These are phyloP conservation scores for Horisme vitalbata DNA, from an alignment of 2,888 invertebrate genomes.

Conservation along the genomic window DNA sequence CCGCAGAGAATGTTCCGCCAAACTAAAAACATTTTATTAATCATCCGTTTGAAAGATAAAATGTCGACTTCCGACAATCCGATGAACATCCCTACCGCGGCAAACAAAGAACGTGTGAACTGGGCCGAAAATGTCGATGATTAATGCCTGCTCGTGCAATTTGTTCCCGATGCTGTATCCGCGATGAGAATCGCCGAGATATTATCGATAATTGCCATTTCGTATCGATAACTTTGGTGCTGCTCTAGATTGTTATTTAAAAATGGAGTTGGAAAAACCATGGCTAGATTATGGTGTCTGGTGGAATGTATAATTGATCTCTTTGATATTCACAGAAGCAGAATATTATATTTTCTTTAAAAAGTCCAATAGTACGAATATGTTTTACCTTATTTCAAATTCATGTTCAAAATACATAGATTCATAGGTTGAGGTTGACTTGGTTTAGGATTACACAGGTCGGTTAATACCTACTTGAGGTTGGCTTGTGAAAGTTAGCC, in stretches of 20 bases:
- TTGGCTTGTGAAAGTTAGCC: no score
- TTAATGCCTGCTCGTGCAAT: slow-evolving; percentile 30
- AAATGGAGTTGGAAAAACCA: slow-evolving; percentile 7
- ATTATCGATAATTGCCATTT: slow-evolving; percentile 21
- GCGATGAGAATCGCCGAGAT: slow-evolving; percentile 11
- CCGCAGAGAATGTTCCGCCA: no score
- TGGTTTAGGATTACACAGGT: no score
- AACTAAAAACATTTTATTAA: neutral
- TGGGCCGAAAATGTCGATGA: slow-evolving; percentile 32
- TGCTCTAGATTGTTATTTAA: slow-evolving; percentile 8
- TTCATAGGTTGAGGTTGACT: no score
- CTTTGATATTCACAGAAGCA: neutral
- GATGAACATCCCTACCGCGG: slow-evolving; percentile 18
- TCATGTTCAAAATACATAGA: no score
- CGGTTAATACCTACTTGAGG: no score
- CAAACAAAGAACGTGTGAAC: slow-evolving; percentile 34
- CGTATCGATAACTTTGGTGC: slow-evolving; percentile 11
- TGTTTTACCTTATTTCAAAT: no score
- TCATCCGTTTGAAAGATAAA: neutral
- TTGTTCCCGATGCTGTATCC: slow-evolving; percentile 23
- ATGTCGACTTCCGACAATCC: slow-evolving; percentile 14
- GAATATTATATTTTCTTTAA: neutral
- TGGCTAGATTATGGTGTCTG: slow-evolving; percentile 1
- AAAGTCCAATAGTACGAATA: no score
- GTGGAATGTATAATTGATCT: slow-evolving; percentile 9